These are phyloP conservation scores for Epizoanthus fatuus DNA, from an alignment of 92 coral and sea anemone genomes.

Conservation along the genomic window DNA sequence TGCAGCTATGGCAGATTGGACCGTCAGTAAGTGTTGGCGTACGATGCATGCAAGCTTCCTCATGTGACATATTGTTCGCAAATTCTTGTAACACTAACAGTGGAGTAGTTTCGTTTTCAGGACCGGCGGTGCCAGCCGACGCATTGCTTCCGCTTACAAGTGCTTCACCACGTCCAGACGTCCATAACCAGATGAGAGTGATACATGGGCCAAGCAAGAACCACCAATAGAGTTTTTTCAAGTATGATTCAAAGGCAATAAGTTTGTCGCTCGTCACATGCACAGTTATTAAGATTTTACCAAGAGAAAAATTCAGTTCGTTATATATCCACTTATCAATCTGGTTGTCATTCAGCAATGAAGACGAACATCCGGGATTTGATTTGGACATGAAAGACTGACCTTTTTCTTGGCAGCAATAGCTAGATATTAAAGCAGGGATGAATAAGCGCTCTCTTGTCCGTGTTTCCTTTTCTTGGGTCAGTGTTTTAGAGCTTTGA, in stretches of 20 bases:
- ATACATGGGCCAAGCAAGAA: neutral
- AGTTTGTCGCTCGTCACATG: neutral
- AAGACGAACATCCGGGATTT: no score
- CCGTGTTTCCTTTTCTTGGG: neutral
- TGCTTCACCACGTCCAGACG: neutral
- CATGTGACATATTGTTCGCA: neutral
- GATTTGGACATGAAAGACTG: no score
- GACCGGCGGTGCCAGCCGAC: neutral
- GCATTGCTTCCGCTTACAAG: no score
- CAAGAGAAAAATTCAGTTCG: neutral
- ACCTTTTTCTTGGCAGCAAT: neutral
- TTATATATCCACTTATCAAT: neutral
- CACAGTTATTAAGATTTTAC: no score
- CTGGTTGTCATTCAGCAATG: no score
- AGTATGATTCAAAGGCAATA: neutral
- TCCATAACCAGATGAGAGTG: constrained; percentile 5
- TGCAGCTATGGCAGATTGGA: no score
- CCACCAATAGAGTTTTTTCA: neutral
- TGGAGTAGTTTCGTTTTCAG: constrained; percentile 1
- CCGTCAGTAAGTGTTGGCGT: neutral
- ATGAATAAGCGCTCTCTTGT: neutral
- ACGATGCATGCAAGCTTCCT: neutral
- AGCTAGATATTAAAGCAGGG: neutral
- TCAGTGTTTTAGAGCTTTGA: neutral
- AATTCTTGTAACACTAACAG: neutral